Evolutionary conservation across 2,797 vertebrate species (phyloP), one percentile per base, ranked within the genome.

Genomic region (Emydoidea blandingii): DNA sequence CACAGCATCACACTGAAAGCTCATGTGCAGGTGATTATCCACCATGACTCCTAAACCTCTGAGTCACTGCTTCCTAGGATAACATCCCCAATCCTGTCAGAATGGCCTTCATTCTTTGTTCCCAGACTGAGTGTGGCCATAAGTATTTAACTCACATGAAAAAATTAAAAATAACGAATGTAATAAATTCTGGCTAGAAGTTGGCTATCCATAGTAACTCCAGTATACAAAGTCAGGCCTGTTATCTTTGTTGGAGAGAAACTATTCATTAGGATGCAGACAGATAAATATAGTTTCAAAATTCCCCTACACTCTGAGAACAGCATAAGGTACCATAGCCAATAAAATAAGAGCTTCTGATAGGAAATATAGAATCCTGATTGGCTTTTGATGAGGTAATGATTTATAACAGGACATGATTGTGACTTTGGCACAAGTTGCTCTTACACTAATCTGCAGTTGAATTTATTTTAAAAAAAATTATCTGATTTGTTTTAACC

Each of bases 381-480:
- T 52, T 56, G 83, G 49, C 44, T 89, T 29, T 37, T 84, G 52
- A 79, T 85, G 7, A 54, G 78, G 74, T 87, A 3, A 87, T 74
- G 68, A 85, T 91, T 87, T 92, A 85, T 0, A 1, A 50, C 83
- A 37, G 78, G 53, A 83, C 59, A 41, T 86, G 62, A 6, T 65
- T 65, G 62, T 65, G 68, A 31, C 47, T 89, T 62, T 93, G 83
- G 72, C 18, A 5, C 0, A 3, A 62, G 59, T 21, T 93, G 44
- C 62, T 93, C 83, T 83, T 25, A 44, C 3, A 91, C 91, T 88
- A 85, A 41, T 91, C 27, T 87, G 16, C 79, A 90, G 54, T 92
- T 91, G 81, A 91, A 91, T 41, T 19, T 68, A 50, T n/a, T 68
- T n/a, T 19, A n/a, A n/a, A 68, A 8, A 62, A 68, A 68, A 37